Percentiles rank a stretch among this genome's conserved stretches.
These are phyloP conservation scores for Brachyrhaphis roseni DNA, from an alignment of 2,797 vertebrate genomes.

Conservation along the genomic window DNA sequence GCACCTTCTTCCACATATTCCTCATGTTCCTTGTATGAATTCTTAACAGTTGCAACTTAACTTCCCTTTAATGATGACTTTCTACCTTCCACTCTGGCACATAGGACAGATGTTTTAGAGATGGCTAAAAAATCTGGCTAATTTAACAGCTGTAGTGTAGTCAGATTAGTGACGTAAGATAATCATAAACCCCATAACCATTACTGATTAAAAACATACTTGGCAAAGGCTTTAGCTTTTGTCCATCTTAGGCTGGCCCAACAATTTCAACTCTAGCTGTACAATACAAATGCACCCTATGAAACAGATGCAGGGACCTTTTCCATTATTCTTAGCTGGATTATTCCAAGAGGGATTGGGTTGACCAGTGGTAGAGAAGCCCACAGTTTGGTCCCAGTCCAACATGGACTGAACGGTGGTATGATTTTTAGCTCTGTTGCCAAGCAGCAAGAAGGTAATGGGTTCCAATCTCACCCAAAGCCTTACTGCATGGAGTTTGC, in stretches of 20 bases:
- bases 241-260: neutral
- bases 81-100: neutral
- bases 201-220: neutral
- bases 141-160: neutral
- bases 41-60: neutral
- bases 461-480: neutral
- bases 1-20: neutral
- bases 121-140: neutral
- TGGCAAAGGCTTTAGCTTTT: neutral
- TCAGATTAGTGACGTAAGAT: neutral
- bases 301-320: neutral
- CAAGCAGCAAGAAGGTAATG: neutral
- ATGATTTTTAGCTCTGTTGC: neutral
- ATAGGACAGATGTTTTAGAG: neutral
- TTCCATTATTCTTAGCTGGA: neutral
- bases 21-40: neutral
- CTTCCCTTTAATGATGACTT: neutral
- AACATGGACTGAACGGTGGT: neutral
- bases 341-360: neutral
- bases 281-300: neutral
- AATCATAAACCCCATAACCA: neutral
- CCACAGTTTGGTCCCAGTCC: neutral
- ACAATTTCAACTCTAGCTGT: neutral
- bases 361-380: neutral
- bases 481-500: neutral